Evolutionary conservation across 2,888 invertebrate species (phyloP), one percentile per base, ranked within the genome.

Genomic region (Luperina testacea): DNA sequence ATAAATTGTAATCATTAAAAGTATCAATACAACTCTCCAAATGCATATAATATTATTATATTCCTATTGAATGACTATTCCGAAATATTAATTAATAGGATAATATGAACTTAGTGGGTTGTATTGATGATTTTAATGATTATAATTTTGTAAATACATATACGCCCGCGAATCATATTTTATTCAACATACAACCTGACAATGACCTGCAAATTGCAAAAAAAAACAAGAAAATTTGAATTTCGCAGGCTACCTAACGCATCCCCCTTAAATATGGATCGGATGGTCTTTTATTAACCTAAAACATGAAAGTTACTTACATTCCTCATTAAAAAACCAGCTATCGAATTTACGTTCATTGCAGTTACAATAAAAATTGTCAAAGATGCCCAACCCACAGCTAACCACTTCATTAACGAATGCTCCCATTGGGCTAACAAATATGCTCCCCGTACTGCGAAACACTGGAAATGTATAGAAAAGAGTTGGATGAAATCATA

Each of bases 321-420:
- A 89, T 94, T 95, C 75, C 76, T 82, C 64, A 94, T 79, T 72
- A 95, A 86, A 83, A 91, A 95, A 57, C 88, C 90, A 13, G 90
- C 87, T 72, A 94, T 84, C 5, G 93, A 91, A 86, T 92, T 93
- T 11, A 92, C 81, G 67, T 93, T 91, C 75, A 93, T 89, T 48
- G 90, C 77, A 24, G 86, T 32, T 3, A 93, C 92, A 24, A 91
- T 78, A 7, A 90, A 17, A 59, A 92, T 20, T 17, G 92, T 90
- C 2, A 93, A 81, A 0, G 67, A n/a, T 53, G 93, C 90, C 94
- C 94, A 95, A 6, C 75, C 38, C 0, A 83, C 38, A 0, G 92
- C 92, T 24, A 82, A 27, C 38, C 72, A 87, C 65, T 68, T 88
- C 61, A 57, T 27, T 48, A 82, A 4, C 2, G 78, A 76, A 65